Base-by-base conservation (phyloP, 2,888 invertebrate genomes). In the Rhingia campestris region DNA sequence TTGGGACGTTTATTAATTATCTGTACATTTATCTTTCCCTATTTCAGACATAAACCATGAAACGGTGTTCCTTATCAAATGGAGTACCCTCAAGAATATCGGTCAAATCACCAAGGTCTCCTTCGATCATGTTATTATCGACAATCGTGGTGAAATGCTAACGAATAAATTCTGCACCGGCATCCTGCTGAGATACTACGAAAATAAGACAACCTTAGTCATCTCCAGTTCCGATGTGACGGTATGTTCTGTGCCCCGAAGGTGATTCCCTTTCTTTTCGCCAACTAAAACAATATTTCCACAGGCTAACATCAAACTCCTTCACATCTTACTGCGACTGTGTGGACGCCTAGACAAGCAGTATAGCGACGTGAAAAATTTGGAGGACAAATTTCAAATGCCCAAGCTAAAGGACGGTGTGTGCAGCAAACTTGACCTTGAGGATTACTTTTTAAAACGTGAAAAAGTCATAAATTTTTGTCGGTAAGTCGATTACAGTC, bases 201-300 rank as follows among this genome's bases (percentile, higher is more conserved):
- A 90, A 86, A 87, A 88, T 10, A 89, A 88, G 81, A 88, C 89
- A 43, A 89, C 90, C 64, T 86, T 91, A 72, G 82, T 91, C 77
- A 88, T 91, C 69, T 90, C 91, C 6, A 91, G 90, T 87, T 87
- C 88, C 64, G 91, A 91, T 79, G 87, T 91, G 43, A 90, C 91
- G 74, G 91, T 91, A 87, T 79, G 86, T 85, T 41, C n/a, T 6
- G 41, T n/a, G 64, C 54, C n/a, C 39, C 14, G 1, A 10, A 33
- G 9, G 54, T 32, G 12, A 7, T 54, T 35, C 33, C 12, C 61
- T 7, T 30, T 12, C n/a, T 51, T 41, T 6, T 45, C n/a, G 6
- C 33, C 14, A 22, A 22, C 5, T 47, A n/a, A 58, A 35, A 22
- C 14, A 1, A 3, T 9, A 14, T 43, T 14, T 63, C 6, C 81